phyloP scores from a whole-genome alignment of 2,888 invertebrate species.

The Euplexia lucipara region DNA sequence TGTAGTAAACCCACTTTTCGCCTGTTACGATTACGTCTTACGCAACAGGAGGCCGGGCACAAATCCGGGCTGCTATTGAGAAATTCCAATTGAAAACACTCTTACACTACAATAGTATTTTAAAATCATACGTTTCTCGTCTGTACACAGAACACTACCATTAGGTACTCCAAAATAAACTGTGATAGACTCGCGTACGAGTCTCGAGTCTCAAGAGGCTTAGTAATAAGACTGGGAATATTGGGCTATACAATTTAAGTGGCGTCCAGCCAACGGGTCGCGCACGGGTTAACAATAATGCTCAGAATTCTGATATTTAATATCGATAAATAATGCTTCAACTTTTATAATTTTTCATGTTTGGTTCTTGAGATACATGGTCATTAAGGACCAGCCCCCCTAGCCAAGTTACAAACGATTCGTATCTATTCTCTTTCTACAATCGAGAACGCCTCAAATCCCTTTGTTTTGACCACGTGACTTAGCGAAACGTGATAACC shows the following conservation, averaged over 20 bases:
- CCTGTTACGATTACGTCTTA: no score
- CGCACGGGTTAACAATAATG: constrained; percentile 52
- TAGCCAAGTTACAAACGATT: no score
- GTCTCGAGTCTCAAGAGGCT: constrained; percentile 53
- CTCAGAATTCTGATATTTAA: constrained; percentile 54
- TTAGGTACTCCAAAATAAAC: constrained; percentile 41
- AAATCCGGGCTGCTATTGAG: no score
- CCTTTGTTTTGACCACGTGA: no score
- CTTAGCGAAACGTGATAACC: no score
- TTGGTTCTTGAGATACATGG: constrained; percentile 17
- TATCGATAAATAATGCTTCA: constrained; percentile 38
- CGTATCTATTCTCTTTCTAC: no score
- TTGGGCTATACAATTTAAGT: constrained; percentile 62
- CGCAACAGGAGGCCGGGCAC: no score
- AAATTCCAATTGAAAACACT: no score
- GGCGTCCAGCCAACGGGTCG: constrained; percentile 43
- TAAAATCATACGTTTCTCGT: constrained; percentile 12
- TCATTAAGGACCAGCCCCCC: constrained; percentile 11
- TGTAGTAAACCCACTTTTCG: no score
- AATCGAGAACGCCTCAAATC: no score
- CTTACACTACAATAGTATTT: constrained; percentile 7
- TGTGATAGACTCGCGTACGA: constrained; percentile 36
- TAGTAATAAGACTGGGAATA: constrained; percentile 48
- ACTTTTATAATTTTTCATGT: constrained; percentile 19
- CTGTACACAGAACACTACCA: constrained; percentile 10